These are phyloP conservation scores for Plestiodon gilberti DNA, from an alignment of 2,113 vertebrate genomes.

Conservation along the genomic window DNA sequence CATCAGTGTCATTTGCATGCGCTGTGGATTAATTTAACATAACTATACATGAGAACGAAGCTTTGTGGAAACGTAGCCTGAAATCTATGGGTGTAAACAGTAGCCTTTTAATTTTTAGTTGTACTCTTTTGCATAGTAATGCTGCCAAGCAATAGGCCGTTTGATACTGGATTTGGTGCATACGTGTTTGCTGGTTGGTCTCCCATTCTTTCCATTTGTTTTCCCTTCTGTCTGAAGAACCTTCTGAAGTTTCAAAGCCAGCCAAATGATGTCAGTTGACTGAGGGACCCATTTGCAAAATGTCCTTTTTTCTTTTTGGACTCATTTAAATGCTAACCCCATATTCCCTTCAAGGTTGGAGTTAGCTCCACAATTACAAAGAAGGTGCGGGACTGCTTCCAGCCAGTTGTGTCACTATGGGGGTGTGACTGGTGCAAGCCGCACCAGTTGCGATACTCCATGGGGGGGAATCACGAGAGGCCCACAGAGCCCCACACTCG, in stretches of 20 bases:
- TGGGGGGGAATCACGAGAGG: no score
- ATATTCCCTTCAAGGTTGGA: neutral
- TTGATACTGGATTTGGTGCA: neutral
- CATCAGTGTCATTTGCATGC: constrained; percentile 18
- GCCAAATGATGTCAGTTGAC: neutral
- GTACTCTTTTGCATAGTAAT: neutral
- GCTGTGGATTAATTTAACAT: neutral
- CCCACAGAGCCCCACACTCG: no score
- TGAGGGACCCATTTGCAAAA: neutral
- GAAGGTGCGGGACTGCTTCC: no score
- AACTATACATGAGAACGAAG: constrained; percentile 9
- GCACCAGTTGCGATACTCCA: no score
- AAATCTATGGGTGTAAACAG: neutral
- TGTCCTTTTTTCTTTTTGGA: neutral
- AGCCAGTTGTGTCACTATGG: no score
- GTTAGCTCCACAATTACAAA: neutral
- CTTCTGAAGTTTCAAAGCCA: neutral
- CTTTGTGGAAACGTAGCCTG: neutral
- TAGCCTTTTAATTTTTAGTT: neutral
- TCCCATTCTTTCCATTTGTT: neutral
- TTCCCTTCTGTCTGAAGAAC: neutral
- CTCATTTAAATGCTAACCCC: neutral
- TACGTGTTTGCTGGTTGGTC: neutral
- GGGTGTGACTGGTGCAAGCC: no score
- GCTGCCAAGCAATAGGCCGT: neutral